phyloP scores from a whole-genome alignment of 2,888 invertebrate genomes.

The Proisotoma minuta region DNA sequence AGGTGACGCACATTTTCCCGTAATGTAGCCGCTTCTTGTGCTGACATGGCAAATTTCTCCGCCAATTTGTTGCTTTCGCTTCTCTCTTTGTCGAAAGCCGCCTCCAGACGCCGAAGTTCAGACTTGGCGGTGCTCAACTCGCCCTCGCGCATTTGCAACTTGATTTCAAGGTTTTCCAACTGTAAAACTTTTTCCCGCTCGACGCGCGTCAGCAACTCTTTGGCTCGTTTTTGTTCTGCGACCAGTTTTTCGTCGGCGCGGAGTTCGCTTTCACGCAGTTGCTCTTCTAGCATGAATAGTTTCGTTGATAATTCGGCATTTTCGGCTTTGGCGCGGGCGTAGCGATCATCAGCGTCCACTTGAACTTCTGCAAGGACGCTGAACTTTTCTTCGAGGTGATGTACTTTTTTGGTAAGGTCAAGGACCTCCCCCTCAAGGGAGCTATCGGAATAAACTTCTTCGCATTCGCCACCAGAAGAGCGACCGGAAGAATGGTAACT shows the following conservation, averaged over 20 bases:
- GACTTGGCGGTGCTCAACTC: constrained; percentile 63
- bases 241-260: constrained; percentile 68
- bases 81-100: constrained; percentile 62
- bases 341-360: constrained; percentile 78
- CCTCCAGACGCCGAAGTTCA: constrained; percentile 62
- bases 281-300: constrained; percentile 76
- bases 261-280: constrained; percentile 73
- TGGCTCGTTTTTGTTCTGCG: constrained; percentile 78
- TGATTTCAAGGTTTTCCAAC: constrained; percentile 60
- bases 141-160: constrained; percentile 64
- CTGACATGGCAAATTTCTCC: constrained; percentile 59
- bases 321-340: constrained; percentile 83
- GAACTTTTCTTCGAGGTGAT: constrained; percentile 78
- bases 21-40: constrained; percentile 57
- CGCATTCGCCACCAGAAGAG: constrained; percentile 85
- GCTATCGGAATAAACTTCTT: constrained; percentile 92
- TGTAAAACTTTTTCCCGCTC: constrained; percentile 78
- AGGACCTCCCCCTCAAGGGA: constrained; percentile 88
- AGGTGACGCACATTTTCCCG: constrained; percentile 57
- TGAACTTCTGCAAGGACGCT: constrained; percentile 82
- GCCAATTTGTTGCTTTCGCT: constrained; percentile 51
- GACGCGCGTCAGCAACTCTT: constrained; percentile 73
- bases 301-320: constrained; percentile 82
- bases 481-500: constrained; percentile 89
- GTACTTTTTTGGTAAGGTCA: constrained; percentile 84